Evolutionary conservation across 2,888 invertebrate species (phyloP), one percentile per base, ranked within the genome.

Genomic region (Troides helena): DNA sequence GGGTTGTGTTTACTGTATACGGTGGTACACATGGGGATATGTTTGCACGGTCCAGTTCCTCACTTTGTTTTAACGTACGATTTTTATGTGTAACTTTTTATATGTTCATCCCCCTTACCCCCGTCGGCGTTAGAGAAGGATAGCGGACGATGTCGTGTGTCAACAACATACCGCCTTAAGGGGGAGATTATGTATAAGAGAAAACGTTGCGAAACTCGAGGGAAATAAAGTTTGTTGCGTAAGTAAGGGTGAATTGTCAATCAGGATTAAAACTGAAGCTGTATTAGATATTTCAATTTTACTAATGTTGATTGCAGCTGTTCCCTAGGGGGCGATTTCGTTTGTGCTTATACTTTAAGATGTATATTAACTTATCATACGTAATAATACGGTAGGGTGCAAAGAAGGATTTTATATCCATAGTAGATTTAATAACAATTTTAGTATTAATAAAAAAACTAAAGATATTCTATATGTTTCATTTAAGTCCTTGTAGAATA

Each of bases 161-260:
- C 80, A 74, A 75, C 74, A 74, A 72, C 72, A 74, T 74, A 76
- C 73, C 81, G 79, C 81, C 80, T 84, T 78, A 78, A 84, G 84
- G 80, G 53, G 80, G 79, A 84, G 80, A 84, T 85, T 79, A 81
- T 79, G 78, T 77, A 72, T 72, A 74, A 71, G 69, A 72, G 64
- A 77, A 78, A 82, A 82, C 79, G 84, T 59, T 21, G 85, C 83
- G 67, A 58, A 85, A 85, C 90, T 85, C 90, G 73, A 76, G 90
- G 90, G 89, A 90, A 89, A 89, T 88, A 85, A 84, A 85, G 84
- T 83, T 85, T 79, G 84, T 80, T 81, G 79, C 80, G 80, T 83
- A 83, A 84, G 82, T 81, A 80, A 81, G 87, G 89, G 85, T 78
- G 78, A 81, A 83, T 85, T 82, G 85, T 88, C 86, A 87, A 87